Evolutionary conservation across 2,888 invertebrate species (phyloP).

Genomic region (Ypsolopha scabrella): DNA sequence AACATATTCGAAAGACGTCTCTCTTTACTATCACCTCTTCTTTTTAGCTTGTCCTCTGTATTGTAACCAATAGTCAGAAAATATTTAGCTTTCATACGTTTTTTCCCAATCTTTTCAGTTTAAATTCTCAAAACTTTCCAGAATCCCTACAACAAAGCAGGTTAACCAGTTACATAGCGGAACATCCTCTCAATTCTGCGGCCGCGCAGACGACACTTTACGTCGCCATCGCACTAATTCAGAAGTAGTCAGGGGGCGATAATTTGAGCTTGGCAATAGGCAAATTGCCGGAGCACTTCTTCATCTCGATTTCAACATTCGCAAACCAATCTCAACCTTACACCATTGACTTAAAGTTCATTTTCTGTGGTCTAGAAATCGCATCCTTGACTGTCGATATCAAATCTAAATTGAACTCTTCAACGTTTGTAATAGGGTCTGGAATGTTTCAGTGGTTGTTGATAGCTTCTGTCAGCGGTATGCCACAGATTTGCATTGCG

Average conservation of each 20-base stretch:
- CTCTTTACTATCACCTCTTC: too few species aligned
- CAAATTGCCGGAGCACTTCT: slow-evolving; percentile 50
- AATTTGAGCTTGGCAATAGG: slow-evolving; percentile 65
- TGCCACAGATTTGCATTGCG: slow-evolving; percentile 55
- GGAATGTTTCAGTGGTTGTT: slow-evolving; percentile 17
- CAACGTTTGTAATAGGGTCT: slow-evolving; percentile 30
- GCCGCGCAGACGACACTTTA: slow-evolving; percentile 59
- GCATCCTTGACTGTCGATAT: slow-evolving; percentile 25
- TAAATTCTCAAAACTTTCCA: neutral
- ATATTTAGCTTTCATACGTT: too few species aligned
- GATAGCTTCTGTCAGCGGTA: slow-evolving; percentile 13
- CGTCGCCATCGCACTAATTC: slow-evolving; percentile 60
- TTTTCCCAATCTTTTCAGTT: too few species aligned
- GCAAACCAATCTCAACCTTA: slow-evolving; percentile 25
- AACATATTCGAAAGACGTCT: too few species aligned
- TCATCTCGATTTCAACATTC: slow-evolving; percentile 8
- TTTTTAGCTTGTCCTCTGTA: too few species aligned
- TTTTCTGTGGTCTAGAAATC: slow-evolving; percentile 17
- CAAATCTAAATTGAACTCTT: slow-evolving; percentile 42
- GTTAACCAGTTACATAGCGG: slow-evolving; percentile 32
- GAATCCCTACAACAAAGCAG: slow-evolving; percentile 17
- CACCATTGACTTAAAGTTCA: slow-evolving; percentile 19
- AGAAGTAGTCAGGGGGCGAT: slow-evolving; percentile 68
- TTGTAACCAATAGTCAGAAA: too few species aligned
- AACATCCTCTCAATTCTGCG: slow-evolving; percentile 38